Base-by-base conservation (phyloP, 2,888 invertebrate species). In the Drosophila picticornis region DNA sequence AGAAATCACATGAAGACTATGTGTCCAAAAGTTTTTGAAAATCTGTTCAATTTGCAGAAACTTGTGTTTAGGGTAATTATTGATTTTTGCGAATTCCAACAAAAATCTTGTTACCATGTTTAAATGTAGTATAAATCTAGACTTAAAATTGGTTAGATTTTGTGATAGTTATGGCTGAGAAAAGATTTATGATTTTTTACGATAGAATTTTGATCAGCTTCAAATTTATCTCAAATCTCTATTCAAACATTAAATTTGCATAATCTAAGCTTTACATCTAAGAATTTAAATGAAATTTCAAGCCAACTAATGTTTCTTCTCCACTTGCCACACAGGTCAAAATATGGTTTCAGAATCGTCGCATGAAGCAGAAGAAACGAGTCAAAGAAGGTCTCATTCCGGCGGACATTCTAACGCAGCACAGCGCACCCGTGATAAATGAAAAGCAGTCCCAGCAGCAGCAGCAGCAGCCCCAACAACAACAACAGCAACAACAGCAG, bases 331-430 rank as follows among this genome's bases (percentile, higher is more conserved):
- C 69, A 0, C 76, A 94, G 94, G 97, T 97, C 40, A 98, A 99
- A 94, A 99, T 99, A 84, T 99, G 99, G 99, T 99, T 99, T 93
- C 99, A 99, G 94, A 99, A 99, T 93, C 95, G 99, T 83, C 95
- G 99, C 88, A 99, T 99, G 99, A 99, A 99, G 93, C 98, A 98
- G 92, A 99, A 99, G 95, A 99, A 99, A 93, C 95, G 98, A 77
- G 97, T 98, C 95, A 99, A 99, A 94, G 98, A 99, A 91, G 98
- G 98, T 0, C 94, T 98, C 10, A 96, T 97, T 77, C 95, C 95
- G 22, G 94, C 95, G 50, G 96, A 96, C 80, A 93, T 94, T 25
- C 91, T 94, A 16, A 72, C 77, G n/a, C 90, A 87, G 57, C 87
- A 87, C 56, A 76, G 66, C 60, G 22, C 79, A 50, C 58, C 80